Percentiles rank a stretch among this genome's conserved stretches.
Evolutionary conservation across 2,797 vertebrate species (phyloP).

Genomic region (Enoplosus armatus): DNA sequence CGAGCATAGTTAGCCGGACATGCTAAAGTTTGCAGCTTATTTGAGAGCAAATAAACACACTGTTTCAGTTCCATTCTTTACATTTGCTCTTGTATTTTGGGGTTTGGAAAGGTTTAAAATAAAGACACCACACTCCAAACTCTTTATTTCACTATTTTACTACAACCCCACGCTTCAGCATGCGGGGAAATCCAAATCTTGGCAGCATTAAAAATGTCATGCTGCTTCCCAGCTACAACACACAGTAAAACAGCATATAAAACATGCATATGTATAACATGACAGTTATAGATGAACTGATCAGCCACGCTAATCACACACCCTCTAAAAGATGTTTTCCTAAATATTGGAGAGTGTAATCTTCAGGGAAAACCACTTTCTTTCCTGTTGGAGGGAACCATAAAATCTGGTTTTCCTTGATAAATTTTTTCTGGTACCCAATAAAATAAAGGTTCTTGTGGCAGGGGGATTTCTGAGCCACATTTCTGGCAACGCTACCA

Average conservation of each 20-base stretch:
- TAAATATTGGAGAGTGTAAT: constrained; percentile 20
- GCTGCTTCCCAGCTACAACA: not conserved
- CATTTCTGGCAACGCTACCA: constrained; percentile 48
- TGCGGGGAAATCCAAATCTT: not conserved
- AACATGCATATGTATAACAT: constrained; percentile 6
- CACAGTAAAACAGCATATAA: constrained; percentile 26
- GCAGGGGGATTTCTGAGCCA: constrained; percentile 60
- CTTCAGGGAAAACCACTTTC: constrained; percentile 35
- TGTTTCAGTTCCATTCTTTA: not conserved
- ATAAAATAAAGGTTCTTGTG: constrained; percentile 60
- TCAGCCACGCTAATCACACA: constrained; percentile 15
- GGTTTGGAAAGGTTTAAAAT: constrained; percentile 1
- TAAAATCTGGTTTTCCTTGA: constrained; percentile 51
- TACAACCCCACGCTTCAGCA: not conserved
- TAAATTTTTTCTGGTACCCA: constrained; percentile 50
- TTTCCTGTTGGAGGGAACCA: constrained; percentile 43
- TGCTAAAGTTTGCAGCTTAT: not conserved
- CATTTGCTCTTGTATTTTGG: not conserved
- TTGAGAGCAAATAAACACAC: not conserved
- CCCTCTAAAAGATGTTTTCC: constrained; percentile 14
- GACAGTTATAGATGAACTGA: constrained; percentile 25
- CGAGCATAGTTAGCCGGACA: no score
- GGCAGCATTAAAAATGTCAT: not conserved
- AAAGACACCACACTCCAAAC: not conserved
- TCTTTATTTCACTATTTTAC: not conserved